These are phyloP conservation scores for Sardina pilchardus DNA, from an alignment of 2,113 vertebrate species.

Conservation along the genomic window DNA sequence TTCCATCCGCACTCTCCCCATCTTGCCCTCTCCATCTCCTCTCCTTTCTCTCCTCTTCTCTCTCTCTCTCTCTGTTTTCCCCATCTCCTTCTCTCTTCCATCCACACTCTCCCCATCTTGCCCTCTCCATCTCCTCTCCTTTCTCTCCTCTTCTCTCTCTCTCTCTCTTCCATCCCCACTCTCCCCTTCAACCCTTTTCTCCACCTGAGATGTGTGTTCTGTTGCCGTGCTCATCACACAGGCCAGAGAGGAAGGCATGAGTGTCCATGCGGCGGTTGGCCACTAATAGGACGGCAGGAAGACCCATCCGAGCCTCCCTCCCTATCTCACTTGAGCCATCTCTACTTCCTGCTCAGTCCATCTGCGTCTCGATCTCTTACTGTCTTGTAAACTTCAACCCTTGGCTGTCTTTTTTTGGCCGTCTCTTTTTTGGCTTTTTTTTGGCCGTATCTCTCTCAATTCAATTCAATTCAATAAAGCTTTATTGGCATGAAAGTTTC, in stretches of 20 bases:
- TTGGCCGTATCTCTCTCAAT: too few species aligned
- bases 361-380: slow-evolving; percentile 49
- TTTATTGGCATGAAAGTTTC: too few species aligned
- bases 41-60: not conserved
- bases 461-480: not conserved
- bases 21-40: slow-evolving; percentile 63
- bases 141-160: not conserved
- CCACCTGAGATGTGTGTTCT: slow-evolving; percentile 58
- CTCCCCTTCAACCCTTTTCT: slow-evolving; percentile 69
- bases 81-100: too few species aligned
- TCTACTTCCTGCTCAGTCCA: slow-evolving; percentile 45
- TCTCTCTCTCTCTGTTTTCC: not conserved
- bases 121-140: not conserved
- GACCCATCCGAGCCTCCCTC: slow-evolving; percentile 48
- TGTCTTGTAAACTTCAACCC: not conserved
- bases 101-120: slow-evolving; percentile 12
- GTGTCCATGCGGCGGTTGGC: slow-evolving; percentile 51
- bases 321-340: slow-evolving; percentile 52
- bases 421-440: too few species aligned
- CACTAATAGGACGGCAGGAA: slow-evolving; percentile 70
- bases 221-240: slow-evolving; percentile 66
- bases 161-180: not conserved
- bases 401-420: not conserved
- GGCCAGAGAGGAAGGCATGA: slow-evolving; percentile 57
- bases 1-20: slow-evolving; percentile 52